Evolutionary conservation across 37 sponge, comb jelly and placozoan genomes (phyloP).

Genomic region (Hormiphora californensis): DNA sequence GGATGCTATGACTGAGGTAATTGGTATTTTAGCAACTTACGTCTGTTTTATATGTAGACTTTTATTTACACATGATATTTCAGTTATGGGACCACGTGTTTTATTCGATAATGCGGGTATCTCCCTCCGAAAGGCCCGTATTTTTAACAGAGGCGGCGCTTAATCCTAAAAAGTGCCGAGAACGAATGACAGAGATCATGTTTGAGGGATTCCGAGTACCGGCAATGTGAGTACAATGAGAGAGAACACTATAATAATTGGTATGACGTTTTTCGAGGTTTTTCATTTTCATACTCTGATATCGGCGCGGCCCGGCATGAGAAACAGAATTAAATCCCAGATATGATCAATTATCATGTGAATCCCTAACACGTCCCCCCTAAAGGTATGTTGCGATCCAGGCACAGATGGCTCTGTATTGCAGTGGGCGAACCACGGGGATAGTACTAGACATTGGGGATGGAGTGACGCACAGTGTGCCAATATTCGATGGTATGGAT

Average conservation of each 20-base stretch:
- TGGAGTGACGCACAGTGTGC: neutral
- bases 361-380: neutral
- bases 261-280: too few relatives aligned
- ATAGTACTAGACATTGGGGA: neutral
- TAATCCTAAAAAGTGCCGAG: neutral
- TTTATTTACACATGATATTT: too few relatives aligned
- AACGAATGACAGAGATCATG: constrained; percentile 26
- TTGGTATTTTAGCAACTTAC: neutral
- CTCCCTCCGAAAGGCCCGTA: neutral
- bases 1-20: constrained; percentile 30
- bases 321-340: too few relatives aligned
- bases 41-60: too few relatives aligned
- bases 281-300: too few relatives aligned
- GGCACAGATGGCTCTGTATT: constrained; percentile 11
- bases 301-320: too few relatives aligned
- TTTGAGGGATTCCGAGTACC: constrained; percentile 5
- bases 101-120: neutral
- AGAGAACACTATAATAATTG: too few relatives aligned
- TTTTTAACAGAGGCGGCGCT: neutral
- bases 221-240: neutral
- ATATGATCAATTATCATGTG: neutral
- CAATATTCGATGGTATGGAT: neutral
- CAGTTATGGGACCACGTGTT: constrained; percentile 30
- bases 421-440: neutral
- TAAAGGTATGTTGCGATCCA: neutral